phyloP scores from a whole-genome alignment of 2,888 invertebrate species.

The Panopea generosa region DNA sequence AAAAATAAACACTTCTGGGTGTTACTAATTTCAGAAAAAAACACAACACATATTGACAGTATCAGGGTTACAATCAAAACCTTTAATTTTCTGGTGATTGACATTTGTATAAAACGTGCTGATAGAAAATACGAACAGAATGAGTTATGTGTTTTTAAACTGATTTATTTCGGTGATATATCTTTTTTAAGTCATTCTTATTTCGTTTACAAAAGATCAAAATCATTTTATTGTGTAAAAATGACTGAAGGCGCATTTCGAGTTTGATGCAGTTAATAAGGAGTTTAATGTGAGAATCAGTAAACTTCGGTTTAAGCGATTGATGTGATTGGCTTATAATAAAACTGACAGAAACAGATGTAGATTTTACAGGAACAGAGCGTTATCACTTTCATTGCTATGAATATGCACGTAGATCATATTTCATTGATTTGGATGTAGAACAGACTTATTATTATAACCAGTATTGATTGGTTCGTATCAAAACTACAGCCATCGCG shows the following conservation, averaged over 20 bases:
- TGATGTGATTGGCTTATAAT: conserved; percentile 15
- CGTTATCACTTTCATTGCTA: neutral
- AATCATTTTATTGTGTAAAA: conserved; percentile 44
- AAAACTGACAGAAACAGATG: conserved; percentile 30
- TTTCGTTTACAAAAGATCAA: conserved; percentile 22
- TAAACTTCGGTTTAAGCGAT: conserved; percentile 8
- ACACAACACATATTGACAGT: conserved; percentile 43
- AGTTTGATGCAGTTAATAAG: neutral
- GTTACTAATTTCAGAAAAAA: conserved; percentile 31
- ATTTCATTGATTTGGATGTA: conserved; percentile 9
- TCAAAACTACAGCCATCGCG: neutral
- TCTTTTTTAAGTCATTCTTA: conserved; percentile 3
- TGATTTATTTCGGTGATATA: conserved; percentile 47
- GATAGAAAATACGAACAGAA: conserved; percentile 35
- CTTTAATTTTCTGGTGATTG: conserved; percentile 55
- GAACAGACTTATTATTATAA: conserved; percentile 12
- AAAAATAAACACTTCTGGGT: conserved; percentile 23
- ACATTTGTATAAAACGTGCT: conserved; percentile 35
- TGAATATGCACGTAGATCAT: neutral
- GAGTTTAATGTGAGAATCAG: conserved; percentile 8
- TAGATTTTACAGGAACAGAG: conserved; percentile 5
- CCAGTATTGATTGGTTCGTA: neutral
- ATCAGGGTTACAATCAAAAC: conserved; percentile 42
- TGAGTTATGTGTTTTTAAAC: conserved; percentile 58
- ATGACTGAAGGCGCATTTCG: neutral